Conservation (phyloP, 2,113 vertebrate genomes). For the Otolemur garnettii region DNA sequence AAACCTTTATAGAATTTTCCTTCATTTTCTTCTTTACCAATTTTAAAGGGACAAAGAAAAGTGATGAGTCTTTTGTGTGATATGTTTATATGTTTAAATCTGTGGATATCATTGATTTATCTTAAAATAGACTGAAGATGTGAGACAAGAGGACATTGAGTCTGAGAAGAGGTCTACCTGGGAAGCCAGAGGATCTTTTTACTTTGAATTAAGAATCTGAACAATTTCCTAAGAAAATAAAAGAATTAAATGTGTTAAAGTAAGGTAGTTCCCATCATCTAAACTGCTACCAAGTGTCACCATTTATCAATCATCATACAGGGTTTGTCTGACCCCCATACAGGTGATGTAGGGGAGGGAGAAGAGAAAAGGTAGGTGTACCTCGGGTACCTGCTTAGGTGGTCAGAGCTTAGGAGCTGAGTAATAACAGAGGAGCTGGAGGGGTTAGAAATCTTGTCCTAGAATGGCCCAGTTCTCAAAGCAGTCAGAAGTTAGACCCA, state of each 20-base stretch:
- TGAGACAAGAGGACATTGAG: not conserved
- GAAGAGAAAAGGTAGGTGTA: not conserved
- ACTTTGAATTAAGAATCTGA: not conserved
- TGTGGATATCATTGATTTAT: not conserved
- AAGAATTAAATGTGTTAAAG: not conserved
- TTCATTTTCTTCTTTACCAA: not conserved
- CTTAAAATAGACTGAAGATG: not conserved
- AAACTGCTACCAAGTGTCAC: not conserved
- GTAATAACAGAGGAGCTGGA: not conserved
- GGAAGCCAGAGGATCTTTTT: not conserved
- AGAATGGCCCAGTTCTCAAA: not conserved
- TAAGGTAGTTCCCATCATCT: not conserved
- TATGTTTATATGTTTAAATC: slow-evolving; percentile 11
- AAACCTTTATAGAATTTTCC: not conserved
- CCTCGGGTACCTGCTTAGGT: not conserved
- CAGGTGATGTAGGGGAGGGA: no score
- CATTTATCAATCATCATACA: not conserved
- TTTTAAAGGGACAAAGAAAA: slow-evolving; percentile 11
- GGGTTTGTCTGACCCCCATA: not conserved
- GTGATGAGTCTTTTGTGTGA: not conserved
- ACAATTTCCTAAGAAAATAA: not conserved
- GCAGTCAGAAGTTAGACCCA: not conserved
- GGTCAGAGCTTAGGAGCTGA: not conserved
- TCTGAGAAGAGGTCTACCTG: not conserved
- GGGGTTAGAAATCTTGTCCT: not conserved